phyloP scores from a whole-genome alignment of 2,113 vertebrate species.

The Chrysemys picta region DNA sequence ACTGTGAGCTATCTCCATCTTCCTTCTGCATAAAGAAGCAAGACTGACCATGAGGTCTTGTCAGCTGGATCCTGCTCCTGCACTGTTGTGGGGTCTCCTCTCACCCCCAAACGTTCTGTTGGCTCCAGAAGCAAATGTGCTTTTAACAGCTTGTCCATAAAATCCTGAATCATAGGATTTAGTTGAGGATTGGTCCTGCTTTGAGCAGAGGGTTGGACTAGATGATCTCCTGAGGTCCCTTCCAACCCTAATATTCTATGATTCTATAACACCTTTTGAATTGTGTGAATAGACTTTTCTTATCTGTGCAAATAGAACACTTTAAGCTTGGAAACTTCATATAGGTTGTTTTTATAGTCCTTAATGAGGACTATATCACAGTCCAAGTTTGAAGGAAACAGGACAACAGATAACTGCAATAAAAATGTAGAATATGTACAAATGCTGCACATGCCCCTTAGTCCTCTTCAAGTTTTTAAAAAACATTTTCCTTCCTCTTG shows the following conservation, averaged over 20 bases:
- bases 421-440: background rate
- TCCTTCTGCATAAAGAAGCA: background rate
- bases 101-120: rapidly evolving
- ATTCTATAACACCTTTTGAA: background rate
- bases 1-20: background rate
- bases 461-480: background rate
- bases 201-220: no score
- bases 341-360: background rate
- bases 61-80: background rate
- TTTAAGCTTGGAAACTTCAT: background rate
- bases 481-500: background rate
- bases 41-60: rapidly evolving
- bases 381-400: background rate
- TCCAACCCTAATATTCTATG: no score
- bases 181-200: no score
- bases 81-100: background rate
- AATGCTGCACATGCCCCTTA: background rate
- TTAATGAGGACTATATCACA: background rate
- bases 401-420: background rate
- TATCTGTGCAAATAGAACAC: background rate
- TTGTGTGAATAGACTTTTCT: background rate
- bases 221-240: no score
- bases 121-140: background rate
- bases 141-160: background rate
- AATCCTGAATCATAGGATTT: background rate